Evolutionary conservation across 2,113 vertebrate genomes (phyloP).

Genomic region (Microtus ochrogaster): DNA sequence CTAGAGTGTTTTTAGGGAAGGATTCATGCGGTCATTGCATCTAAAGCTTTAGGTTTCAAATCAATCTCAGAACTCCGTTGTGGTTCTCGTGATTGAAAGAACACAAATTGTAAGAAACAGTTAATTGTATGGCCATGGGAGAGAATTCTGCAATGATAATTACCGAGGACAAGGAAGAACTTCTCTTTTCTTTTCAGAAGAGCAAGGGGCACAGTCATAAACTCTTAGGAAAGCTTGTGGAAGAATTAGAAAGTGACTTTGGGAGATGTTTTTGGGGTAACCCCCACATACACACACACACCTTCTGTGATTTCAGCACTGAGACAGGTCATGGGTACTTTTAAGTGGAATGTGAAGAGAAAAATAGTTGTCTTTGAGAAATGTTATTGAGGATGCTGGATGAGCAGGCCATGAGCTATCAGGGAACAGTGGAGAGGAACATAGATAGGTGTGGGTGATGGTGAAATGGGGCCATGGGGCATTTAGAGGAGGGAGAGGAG

Average conservation of each 20-base stretch:
- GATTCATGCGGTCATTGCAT: neutral
- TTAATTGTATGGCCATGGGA: neutral
- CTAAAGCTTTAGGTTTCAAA: neutral
- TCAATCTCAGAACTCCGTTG: neutral
- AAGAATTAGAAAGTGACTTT: neutral
- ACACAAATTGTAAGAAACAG: neutral
- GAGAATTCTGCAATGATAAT: neutral
- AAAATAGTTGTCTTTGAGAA: neutral
- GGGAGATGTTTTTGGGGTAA: neutral
- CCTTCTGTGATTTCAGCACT: neutral
- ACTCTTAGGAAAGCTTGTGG: neutral
- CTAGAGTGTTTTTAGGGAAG: neutral
- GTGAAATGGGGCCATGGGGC: neutral
- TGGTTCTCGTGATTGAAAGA: neutral
- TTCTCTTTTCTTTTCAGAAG: neutral
- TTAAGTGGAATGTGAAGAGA: neutral
- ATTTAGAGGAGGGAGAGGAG: accelerated
- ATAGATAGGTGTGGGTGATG: neutral
- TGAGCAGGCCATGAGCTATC: neutral
- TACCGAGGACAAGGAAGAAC: neutral
- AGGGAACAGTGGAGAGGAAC: neutral
- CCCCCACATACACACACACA: neutral
- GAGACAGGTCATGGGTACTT: neutral
- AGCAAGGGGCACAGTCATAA: neutral
- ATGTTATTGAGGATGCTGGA: neutral